Evolutionary conservation across 2,113 vertebrate species (phyloP), one percentile per base, ranked within the genome.

Genomic region (Zosterops hypoxanthus): DNA sequence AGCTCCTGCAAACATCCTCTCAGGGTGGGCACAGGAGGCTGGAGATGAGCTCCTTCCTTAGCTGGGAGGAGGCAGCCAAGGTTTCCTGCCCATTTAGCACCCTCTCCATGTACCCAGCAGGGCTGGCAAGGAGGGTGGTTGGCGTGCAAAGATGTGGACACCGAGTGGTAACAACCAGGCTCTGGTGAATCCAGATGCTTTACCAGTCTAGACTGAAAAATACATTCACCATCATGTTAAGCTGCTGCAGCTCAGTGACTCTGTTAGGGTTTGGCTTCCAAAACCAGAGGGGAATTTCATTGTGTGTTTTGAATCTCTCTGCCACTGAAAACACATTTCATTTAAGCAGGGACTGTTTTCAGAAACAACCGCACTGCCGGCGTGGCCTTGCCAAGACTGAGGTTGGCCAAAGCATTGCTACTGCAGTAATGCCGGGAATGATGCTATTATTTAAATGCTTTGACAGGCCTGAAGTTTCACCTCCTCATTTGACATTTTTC

Each of bases 1-100:
- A 6, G 19, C 18, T 72, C 50, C 87, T 14, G 39, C 2, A 2
- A 64, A 9, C n/a, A 25, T 11, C 28, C 28, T 0, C 0, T 7
- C 26, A 39, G 33, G 2, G 23, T 20, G 25, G 60, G 73, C 49
- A 46, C 1, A 3, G 42, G 31, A 31, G 49, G 33, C 49, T 52
- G 59, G 89, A 19, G 2, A 39, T 9, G 11, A 33, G 8, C 33
- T 55, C n/a, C n/a, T 39, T n/a, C 88, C 26, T 65, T 8, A 31
- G 69, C 3, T 49, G 55, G 42, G 46, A 55, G 12, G 24, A 52
- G 57, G 68, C 86, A 92, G 59, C 39, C 44, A 25, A 82, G 20
- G 28, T 36, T 69, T 80, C 31, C 31, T 5, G 4, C 28, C 29
- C 9, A 0, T 55, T 12, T 52, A 8, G 14, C 3, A 2, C 29